phyloP scores from a whole-genome alignment of 2,113 vertebrate species.

The Forbesichthys agassizii region DNA sequence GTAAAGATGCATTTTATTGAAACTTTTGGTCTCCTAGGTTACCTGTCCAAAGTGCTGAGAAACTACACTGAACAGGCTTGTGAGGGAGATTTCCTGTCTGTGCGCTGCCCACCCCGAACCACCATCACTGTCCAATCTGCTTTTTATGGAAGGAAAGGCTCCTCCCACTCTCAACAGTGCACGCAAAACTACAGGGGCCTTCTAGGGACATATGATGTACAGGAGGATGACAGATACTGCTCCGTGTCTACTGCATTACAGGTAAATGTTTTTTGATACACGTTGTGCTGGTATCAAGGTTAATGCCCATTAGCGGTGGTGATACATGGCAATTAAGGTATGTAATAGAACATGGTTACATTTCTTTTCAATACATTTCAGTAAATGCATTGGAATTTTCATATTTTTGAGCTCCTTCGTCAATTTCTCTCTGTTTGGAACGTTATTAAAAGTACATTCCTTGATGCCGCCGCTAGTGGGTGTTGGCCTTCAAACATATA shows the following conservation, averaged over 20 bases:
- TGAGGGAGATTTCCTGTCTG: slow-evolving; percentile 84
- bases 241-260: slow-evolving; percentile 86
- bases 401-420: neutral
- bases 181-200: slow-evolving; percentile 75
- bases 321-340: no score
- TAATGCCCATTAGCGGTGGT: no score
- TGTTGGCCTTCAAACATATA: no score
- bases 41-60: slow-evolving; percentile 83
- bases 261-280: slow-evolving; percentile 60
- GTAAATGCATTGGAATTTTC: neutral
- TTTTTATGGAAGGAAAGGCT: slow-evolving; percentile 83
- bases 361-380: no score
- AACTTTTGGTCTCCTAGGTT: slow-evolving; percentile 69
- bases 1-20: slow-evolving; percentile 8
- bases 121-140: slow-evolving; percentile 90
- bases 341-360: no score
- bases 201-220: slow-evolving; percentile 60
- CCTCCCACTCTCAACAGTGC: slow-evolving; percentile 79
- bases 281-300: no score
- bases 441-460: no score
- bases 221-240: slow-evolving; percentile 80
- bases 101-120: slow-evolving; percentile 87
- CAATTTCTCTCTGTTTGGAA: no score
- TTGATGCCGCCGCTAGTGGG: no score
- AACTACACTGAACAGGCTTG: slow-evolving; percentile 88